Evolutionary conservation across 1,140 invertebrate genomes (phyloP).

Genomic region (Sinonovacula constricta): DNA sequence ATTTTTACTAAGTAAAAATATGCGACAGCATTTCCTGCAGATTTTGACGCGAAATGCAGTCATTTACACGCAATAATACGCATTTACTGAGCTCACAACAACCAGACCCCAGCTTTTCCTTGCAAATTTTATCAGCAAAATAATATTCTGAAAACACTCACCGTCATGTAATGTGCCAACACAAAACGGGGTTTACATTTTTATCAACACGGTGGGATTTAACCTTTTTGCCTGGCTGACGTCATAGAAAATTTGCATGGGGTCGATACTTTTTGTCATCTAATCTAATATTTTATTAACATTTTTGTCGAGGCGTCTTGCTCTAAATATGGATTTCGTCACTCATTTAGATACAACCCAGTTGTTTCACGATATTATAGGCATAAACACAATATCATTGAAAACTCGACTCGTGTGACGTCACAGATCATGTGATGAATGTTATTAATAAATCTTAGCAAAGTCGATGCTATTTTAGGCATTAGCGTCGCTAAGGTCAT

Average conservation of each 20-base stretch:
- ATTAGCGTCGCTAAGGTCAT: no score
- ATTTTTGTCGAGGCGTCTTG: no score
- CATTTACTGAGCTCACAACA: slow-evolving; percentile 49
- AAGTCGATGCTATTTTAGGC: no score
- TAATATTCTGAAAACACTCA: slow-evolving; percentile 82
- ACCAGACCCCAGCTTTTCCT: slow-evolving; percentile 73
- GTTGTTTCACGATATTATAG: no score
- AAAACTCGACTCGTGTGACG: no score
- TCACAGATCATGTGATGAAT: no score
- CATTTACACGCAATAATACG: slow-evolving; percentile 43
- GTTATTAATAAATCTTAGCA: no score
- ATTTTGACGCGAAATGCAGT: slow-evolving; percentile 52
- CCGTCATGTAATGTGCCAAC: slow-evolving; percentile 81
- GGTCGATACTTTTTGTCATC: no score
- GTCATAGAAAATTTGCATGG: slow-evolving; percentile 51
- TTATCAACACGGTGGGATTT: slow-evolving; percentile 63
- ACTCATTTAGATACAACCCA: no score
- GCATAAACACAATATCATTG: no score
- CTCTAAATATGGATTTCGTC: no score
- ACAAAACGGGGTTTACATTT: slow-evolving; percentile 78
- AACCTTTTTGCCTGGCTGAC: slow-evolving; percentile 71
- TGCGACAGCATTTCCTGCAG: slow-evolving; percentile 53
- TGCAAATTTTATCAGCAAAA: slow-evolving; percentile 81
- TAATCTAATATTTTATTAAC: no score
- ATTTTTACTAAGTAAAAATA: slow-evolving; percentile 31